Conservation (phyloP, 2,113 vertebrate species). For the Cisticola juncidis region DNA sequence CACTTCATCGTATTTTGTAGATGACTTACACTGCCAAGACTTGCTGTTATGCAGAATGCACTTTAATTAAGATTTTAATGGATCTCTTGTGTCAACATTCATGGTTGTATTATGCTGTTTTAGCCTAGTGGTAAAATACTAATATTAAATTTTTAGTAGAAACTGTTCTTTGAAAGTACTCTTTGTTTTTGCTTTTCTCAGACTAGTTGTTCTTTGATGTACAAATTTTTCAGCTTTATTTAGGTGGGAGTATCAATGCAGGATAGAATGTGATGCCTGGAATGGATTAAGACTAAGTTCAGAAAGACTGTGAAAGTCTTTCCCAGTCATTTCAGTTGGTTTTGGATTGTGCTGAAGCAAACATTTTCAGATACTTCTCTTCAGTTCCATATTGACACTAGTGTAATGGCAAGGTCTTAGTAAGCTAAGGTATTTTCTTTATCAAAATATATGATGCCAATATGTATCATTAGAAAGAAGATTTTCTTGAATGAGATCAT, state of each 20-base stretch:
- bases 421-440: background rate
- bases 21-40: background rate
- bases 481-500: background rate
- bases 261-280: background rate
- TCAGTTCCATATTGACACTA: background rate
- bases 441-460: background rate
- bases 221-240: background rate
- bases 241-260: background rate
- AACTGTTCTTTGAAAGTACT: background rate
- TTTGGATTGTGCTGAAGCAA: background rate
- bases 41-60: slow-evolving; percentile 30
- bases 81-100: slow-evolving; percentile 32
- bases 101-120: slow-evolving; percentile 19
- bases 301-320: background rate
- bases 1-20: slow-evolving; percentile 10
- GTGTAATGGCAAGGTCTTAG: background rate
- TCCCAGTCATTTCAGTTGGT: background rate
- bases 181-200: background rate
- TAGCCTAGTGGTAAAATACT: slow-evolving; percentile 20
- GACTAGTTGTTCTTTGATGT: background rate
- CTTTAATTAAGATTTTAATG: slow-evolving; percentile 59
- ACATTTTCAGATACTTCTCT: background rate
- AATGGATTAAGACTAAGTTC: background rate
- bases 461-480: background rate
- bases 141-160: slow-evolving; percentile 30